Base-by-base conservation (phyloP, 2,888 invertebrate species). In the Lapara coniferarum region DNA sequence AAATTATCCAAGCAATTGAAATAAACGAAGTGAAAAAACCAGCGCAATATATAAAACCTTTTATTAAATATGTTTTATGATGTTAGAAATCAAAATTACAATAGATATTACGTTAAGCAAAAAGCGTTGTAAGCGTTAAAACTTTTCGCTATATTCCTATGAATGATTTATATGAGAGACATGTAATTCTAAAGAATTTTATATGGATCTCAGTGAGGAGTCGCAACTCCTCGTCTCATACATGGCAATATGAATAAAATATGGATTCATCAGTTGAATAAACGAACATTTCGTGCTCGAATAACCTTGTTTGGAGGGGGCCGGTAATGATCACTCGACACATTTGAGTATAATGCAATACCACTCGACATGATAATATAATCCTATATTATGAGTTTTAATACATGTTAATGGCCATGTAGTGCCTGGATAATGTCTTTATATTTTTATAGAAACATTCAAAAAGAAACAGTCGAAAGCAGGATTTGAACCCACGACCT, bases 191-290 rank as follows among this genome's bases (percentile, higher is more conserved):
- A 77, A 79, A 78, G 78, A 81, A 76, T 81, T 83, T 82, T 75
- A 81, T 83, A 81, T 81, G 75, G 81, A 83, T 78, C 77, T 79
- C 73, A 37, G 37, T 3, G 71, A 71, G 74, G 77, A 78, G 77
- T 80, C 76, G 78, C 75, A 77, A 75, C 76, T 76, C 75, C 79
- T 77, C 80, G 83, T 81, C 83, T 87, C 80, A 83, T 85, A 85
- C 82, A 82, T 75, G 81, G 83, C 80, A 82, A 82, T 85, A 89
- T 90, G 91, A 90, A 91, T 91, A 91, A 91, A 89, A 90, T 90
- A 90, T 90, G 86, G 84, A 85, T 87, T 90, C 88, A 90, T 90
- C 90, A 90, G 89, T 86, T 84, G 85, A 86, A 87, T 87, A 88
- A 89, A 89, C 87, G 87, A 85, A 88, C 80, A 85, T 83, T 85